Percentiles rank a stretch among this genome's conserved stretches.
These are phyloP conservation scores for Cervus canadensis DNA, from an alignment of 2,113 vertebrate species.

Conservation along the genomic window DNA sequence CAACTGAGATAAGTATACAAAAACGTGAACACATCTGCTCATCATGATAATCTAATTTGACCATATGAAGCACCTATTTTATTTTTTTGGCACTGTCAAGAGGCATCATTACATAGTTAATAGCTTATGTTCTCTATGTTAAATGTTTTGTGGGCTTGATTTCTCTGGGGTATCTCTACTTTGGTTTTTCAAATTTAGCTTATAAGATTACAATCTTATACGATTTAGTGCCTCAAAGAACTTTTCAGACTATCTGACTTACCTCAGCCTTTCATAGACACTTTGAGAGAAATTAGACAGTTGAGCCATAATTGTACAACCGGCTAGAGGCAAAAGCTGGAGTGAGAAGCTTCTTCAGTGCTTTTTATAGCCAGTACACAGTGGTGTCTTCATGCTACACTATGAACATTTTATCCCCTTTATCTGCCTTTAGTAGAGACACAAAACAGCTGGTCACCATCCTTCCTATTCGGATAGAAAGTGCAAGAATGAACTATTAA, in stretches of 20 bases:
- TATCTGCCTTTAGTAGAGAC: neutral
- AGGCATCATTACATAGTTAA: neutral
- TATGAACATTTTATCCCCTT: neutral
- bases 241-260: neutral
- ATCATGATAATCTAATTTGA: neutral
- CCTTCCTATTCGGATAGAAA: conserved; percentile 34
- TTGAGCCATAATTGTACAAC: neutral
- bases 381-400: neutral
- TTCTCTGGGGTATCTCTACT: neutral
- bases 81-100: neutral
- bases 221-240: neutral
- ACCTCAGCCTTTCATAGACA: neutral
- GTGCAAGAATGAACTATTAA: conserved; percentile 28
- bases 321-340: neutral
- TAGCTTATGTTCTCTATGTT: neutral
- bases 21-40: neutral
- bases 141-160: neutral
- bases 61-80: neutral
- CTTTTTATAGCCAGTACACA: neutral
- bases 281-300: conserved; percentile 1
- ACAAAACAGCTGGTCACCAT: conserved; percentile 60
- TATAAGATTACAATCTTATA: neutral
- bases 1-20: neutral
- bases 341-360: neutral
- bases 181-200: neutral